Evolutionary conservation across 2,888 invertebrate genomes (phyloP), one percentile per base, ranked within the genome.

Genomic region (Eupelmus urozonus): DNA sequence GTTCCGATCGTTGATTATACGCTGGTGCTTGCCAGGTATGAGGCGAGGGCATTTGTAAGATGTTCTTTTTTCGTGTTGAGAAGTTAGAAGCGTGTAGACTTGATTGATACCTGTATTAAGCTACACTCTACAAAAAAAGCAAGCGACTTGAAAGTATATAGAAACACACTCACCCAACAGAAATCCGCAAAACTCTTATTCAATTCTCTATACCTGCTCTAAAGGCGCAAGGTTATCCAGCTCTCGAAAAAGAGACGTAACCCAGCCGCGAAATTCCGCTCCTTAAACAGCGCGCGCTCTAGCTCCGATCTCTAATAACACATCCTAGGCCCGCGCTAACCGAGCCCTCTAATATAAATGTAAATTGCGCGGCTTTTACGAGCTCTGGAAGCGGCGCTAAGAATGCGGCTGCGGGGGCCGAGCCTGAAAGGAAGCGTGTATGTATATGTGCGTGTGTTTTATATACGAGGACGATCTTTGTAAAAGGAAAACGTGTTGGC

Each of bases 301-400:
- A 9, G 4, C 13, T 45, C 16, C 13, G 13, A 16, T 45, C 9
- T 45, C 16, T 45, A 45, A 45, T 45, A 45, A 16, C 13, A 45
- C 45, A 13, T 45, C 16, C 2, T 7, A 45, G 2, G 16, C 2
- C 16, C 45, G 16, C 16, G 9, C 13, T 13, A n/a, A 7, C 7
- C 27, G 34, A 13, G 18, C 51, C 29, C 27, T 18, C n/a, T 25
- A 65, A 65, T 73, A 73, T 65, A 73, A 73, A 73, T 65, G 73
- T 51, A 73, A 73, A 73, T 73, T 45, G 13, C 7, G 25, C 20
- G 45, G 16, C 45, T 11, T 53, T 73, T 57, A 27, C 25, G 63
- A 34, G 63, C 9, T 34, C 3, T 5, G 34, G 9, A 34, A 34
- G 16, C 4, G 20, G 13, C 42, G 40, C 23, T 51, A 18, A 18